Percentiles rank a stretch among this genome's conserved stretches.
Conservation (phyloP, 2,797 vertebrate species). For the Coluber constrictor region DNA sequence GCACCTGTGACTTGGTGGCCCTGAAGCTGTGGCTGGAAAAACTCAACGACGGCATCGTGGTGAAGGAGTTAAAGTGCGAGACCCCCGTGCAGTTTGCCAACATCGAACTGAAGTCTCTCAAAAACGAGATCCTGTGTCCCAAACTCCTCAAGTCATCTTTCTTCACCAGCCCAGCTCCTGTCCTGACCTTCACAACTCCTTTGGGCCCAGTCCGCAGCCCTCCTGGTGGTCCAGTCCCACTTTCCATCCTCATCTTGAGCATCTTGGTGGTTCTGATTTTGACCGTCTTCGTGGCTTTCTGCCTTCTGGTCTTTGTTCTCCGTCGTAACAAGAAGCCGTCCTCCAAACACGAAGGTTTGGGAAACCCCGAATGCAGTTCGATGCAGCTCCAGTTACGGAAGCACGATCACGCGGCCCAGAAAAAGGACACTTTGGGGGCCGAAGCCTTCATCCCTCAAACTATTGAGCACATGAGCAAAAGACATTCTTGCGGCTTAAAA, state of each 20-base stretch:
- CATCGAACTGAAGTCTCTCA: slow-evolving; percentile 89
- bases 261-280: slow-evolving; percentile 97
- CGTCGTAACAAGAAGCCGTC: slow-evolving; percentile 92
- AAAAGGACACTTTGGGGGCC: slow-evolving; percentile 86
- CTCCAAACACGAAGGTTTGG: slow-evolving; percentile 88
- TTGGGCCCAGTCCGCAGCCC: slow-evolving; percentile 88
- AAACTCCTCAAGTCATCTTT: slow-evolving; percentile 85
- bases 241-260: slow-evolving; percentile 97
- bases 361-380: slow-evolving; percentile 87
- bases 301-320: slow-evolving; percentile 94
- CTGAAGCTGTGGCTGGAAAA: slow-evolving; percentile 97
- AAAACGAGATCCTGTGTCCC: slow-evolving; percentile 95
- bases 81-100: slow-evolving; percentile 95
- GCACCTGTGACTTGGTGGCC: slow-evolving; percentile 94
- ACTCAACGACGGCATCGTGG: slow-evolving; percentile 87
- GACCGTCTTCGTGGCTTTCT: slow-evolving; percentile 97
- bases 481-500: slow-evolving; percentile 90
- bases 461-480: slow-evolving; percentile 98
- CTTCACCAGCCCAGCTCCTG: slow-evolving; percentile 81
- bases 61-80: slow-evolving; percentile 91
- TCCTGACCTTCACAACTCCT: slow-evolving; percentile 81
- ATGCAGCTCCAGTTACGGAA: slow-evolving; percentile 91
- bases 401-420: slow-evolving; percentile 86
- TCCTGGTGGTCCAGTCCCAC: slow-evolving; percentile 91
- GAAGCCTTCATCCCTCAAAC: slow-evolving; percentile 97